Evolutionary conservation across 2,888 invertebrate species (phyloP).

Genomic region (Nyleta sp.): DNA sequence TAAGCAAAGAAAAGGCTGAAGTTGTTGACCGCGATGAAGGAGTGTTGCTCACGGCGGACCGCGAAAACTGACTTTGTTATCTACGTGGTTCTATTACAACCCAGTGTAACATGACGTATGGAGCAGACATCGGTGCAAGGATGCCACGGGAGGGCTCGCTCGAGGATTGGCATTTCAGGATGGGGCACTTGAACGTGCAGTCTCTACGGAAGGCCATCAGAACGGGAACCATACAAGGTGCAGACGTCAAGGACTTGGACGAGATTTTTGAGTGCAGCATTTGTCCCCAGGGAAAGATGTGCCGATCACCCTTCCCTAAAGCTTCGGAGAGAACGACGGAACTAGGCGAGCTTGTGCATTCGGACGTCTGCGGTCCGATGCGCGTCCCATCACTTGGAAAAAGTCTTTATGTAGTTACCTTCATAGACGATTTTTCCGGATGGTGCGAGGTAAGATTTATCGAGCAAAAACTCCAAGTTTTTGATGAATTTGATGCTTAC

Average conservation of each 20-base stretch:
- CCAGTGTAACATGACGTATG: no score
- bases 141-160: neutral
- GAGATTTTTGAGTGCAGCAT: slow-evolving; percentile 8
- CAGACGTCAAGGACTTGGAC: neutral
- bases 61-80: slow-evolving; percentile 7
- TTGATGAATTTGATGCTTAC: slow-evolving; percentile 39
- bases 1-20: slow-evolving; percentile 28
- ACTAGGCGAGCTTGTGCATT: slow-evolving; percentile 64
- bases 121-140: neutral
- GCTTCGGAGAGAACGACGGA: neutral
- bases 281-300: slow-evolving; percentile 20
- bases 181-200: slow-evolving; percentile 5
- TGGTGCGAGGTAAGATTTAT: slow-evolving; percentile 66
- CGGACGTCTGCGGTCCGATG: slow-evolving; percentile 68
- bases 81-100: no score
- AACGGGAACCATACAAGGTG: neutral
- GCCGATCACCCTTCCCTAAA: slow-evolving; percentile 7
- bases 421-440: slow-evolving; percentile 55
- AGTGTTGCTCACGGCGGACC: slow-evolving; percentile 30
- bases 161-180: neutral
- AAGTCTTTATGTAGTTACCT: slow-evolving; percentile 41
- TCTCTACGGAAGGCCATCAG: neutral
- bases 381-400: slow-evolving; percentile 56
- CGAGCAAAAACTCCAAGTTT: slow-evolving; percentile 44
- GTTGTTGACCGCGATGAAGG: slow-evolving; percentile 15